Evolutionary conservation across 1,140 invertebrate species (phyloP).

Genomic region (Leptinotarsa lineolata): DNA sequence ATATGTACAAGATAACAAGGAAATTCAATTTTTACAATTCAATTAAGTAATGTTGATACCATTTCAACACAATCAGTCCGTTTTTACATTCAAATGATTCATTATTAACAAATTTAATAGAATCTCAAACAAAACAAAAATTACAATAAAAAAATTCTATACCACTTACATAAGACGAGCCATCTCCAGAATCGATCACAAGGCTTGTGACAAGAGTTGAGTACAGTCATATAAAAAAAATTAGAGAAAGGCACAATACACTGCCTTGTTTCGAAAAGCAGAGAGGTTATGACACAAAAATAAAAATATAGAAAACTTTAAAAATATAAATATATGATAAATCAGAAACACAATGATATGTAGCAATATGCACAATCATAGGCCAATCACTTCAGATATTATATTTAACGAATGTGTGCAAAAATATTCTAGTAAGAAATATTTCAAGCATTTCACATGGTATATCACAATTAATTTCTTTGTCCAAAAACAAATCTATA

Average conservation of each 20-base stretch:
- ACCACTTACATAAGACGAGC: constrained; percentile 26
- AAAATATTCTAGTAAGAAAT: not conserved
- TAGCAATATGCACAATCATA: not conserved
- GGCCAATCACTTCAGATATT: constrained; percentile 5
- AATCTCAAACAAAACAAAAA: constrained; percentile 34
- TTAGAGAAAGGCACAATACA: constrained; percentile 53
- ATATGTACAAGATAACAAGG: constrained; percentile 43
- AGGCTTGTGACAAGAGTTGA: constrained; percentile 37
- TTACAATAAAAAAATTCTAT: constrained; percentile 34
- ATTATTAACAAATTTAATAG: constrained; percentile 29
- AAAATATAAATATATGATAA: constrained; percentile 28
- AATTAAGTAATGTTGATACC: constrained; percentile 39
- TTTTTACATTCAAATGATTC: constrained; percentile 25
- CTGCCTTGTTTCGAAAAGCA: constrained; percentile 48
- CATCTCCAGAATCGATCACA: constrained; percentile 4
- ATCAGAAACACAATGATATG: constrained; percentile 22
- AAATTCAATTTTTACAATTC: constrained; percentile 44
- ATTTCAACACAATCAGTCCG: constrained; percentile 38
- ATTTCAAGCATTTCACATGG: not conserved
- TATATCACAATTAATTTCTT: not conserved
- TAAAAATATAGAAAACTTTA: constrained; percentile 38
- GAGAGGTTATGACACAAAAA: constrained; percentile 53
- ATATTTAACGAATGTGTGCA: too few species aligned
- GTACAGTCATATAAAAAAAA: constrained; percentile 51
- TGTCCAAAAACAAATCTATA: too few species aligned